Evolutionary conservation across 2,797 vertebrate species (phyloP), one percentile per base, ranked within the genome.

Genomic region (Rhinogobio ventralis): DNA sequence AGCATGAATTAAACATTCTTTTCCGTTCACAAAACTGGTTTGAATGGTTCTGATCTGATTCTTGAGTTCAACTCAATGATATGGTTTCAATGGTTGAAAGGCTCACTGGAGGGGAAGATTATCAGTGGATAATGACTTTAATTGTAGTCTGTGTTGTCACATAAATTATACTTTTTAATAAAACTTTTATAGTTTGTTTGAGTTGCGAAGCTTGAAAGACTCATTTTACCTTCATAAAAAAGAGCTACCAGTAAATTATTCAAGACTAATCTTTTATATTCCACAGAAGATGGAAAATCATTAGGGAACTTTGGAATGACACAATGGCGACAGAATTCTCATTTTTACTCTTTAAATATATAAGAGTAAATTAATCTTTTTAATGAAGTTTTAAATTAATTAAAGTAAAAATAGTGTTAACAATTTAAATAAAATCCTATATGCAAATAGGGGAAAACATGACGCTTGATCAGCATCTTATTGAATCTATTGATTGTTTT

Each of bases 141-240:
- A 76, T 25, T 60, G 49, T 75, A 20, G 2, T 55, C 51, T 42
- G 33, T 42, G 30, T 57, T 75, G 53, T 39, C 74, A 73, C 3
- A 76, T 60, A 42, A 57, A 76, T 60, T 25, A 39, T 25, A 76
- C 13, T 39, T 60, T 76, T 76, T 57, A 25, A 76, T 76, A 42
- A 10, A 76, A 77, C n/a, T 42, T 25, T 25, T 9, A 75, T 36
- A 55, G 11, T 55, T 23, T 75, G 28, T 23, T n/a, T 75, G 13
- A 75, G 20, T 57, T 30, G 39, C 20, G 7, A 60, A 60, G 33
- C 36, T 60, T 42, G 33, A 39, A 76, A 60, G 14, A 77, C 23
- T 60, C 15, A 42, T 60, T 9, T 25, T 39, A 76, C 23, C 49
- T 36, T 74, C 49, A 36, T 36, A 55, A 75, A 75, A 73, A 55